phyloP scores from a whole-genome alignment of 2,797 vertebrate genomes.

The Acrossocheilus fasciatus region DNA sequence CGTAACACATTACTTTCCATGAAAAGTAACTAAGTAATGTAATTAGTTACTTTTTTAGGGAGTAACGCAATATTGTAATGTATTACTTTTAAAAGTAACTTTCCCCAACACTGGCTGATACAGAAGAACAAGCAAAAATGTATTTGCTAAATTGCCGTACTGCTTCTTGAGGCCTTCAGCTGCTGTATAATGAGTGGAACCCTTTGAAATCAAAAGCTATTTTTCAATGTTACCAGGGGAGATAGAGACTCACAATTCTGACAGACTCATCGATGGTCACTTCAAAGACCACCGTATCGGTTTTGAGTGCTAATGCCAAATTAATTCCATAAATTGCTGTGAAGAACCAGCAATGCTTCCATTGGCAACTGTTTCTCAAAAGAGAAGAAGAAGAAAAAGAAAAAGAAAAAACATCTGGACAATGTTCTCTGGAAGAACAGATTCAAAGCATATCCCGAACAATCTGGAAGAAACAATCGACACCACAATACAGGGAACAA shows the following conservation, averaged over 20 bases:
- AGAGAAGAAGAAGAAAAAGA: background rate
- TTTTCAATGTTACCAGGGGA: constrained; percentile 18
- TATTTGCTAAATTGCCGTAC: constrained; percentile 14
- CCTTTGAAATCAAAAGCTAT: constrained; percentile 42
- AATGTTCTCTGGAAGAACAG: constrained; percentile 7
- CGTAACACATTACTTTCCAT: too few relatives aligned
- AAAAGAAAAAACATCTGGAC: background rate
- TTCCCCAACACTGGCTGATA: constrained; percentile 48
- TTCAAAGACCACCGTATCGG: background rate
- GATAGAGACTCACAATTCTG: background rate
- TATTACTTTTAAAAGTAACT: too few relatives aligned
- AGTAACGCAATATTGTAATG: too few relatives aligned
- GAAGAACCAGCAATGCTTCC: constrained; percentile 3
- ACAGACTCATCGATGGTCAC: constrained; percentile 37
- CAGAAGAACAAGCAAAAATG: constrained; percentile 54
- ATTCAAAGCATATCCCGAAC: background rate
- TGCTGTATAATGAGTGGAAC: constrained; percentile 40
- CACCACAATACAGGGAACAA: background rate
- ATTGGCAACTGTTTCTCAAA: too few relatives aligned
- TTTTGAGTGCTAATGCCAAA: constrained; percentile 22
- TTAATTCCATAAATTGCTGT: constrained; percentile 3
- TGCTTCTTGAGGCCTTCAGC: constrained; percentile 26
- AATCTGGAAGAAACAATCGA: background rate
- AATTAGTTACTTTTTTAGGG: too few relatives aligned
- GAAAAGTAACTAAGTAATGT: too few relatives aligned